These are phyloP conservation scores for Platerodrilus igneus DNA, from an alignment of 2,888 invertebrate genomes.

Conservation along the genomic window DNA sequence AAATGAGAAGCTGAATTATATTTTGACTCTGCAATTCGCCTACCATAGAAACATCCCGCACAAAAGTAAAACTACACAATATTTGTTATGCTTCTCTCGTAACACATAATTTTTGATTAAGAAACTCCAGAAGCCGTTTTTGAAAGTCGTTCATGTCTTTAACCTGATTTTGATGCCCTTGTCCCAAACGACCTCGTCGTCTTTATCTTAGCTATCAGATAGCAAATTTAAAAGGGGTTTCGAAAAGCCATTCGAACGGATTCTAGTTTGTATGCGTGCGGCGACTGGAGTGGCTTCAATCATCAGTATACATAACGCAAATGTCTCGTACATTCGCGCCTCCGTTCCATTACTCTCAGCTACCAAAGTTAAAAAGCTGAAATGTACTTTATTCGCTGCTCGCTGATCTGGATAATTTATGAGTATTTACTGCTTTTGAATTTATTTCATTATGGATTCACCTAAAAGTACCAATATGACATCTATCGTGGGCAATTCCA, in stretches of 20 bases:
- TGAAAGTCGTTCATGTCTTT: background rate
- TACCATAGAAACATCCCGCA: too few relatives aligned
- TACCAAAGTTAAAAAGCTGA: slow-evolving; percentile 40
- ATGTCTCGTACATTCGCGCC: slow-evolving; percentile 43
- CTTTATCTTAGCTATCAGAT: too few relatives aligned
- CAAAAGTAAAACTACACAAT: too few relatives aligned
- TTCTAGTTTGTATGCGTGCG: slow-evolving; percentile 36
- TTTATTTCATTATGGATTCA: too few relatives aligned
- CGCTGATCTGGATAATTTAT: slow-evolving; percentile 41
- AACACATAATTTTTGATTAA: too few relatives aligned
- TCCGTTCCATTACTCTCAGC: slow-evolving; percentile 39
- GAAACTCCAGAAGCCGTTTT: too few relatives aligned
- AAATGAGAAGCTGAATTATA: too few relatives aligned
- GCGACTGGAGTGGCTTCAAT: slow-evolving; percentile 36
- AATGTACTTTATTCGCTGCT: slow-evolving; percentile 39
- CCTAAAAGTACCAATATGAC: too few relatives aligned
- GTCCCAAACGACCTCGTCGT: too few relatives aligned
- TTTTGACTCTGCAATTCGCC: too few relatives aligned
- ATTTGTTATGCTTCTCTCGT: too few relatives aligned
- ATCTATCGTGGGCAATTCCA: too few relatives aligned
- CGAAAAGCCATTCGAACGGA: slow-evolving; percentile 30
- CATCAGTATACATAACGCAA: slow-evolving; percentile 43
- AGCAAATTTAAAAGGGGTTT: slow-evolving; percentile 31
- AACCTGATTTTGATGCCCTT: background rate
- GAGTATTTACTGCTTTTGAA: slow-evolving; percentile 38